Percentiles rank a stretch among this genome's conserved stretches.
These are phyloP conservation scores for Procambarus clarkii DNA, from an alignment of 1,140 invertebrate species.

Conservation along the genomic window DNA sequence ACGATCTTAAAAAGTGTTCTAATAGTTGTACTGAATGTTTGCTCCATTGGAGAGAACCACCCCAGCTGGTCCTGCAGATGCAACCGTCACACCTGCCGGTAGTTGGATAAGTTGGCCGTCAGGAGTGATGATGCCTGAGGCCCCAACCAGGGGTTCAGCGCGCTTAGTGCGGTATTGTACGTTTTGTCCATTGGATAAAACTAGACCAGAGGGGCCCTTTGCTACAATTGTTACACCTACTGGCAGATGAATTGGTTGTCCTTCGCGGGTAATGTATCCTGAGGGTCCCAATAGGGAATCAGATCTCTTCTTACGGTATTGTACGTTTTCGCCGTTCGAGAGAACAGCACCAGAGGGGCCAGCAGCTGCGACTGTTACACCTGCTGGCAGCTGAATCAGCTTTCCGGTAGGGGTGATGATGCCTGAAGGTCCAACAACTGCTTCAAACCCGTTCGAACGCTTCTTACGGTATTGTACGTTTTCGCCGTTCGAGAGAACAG, in stretches of 20 bases:
- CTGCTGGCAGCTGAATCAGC: slow-evolving; percentile 22
- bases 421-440: neutral
- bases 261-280: slow-evolving; percentile 3
- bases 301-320: slow-evolving; percentile 8
- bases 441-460: neutral
- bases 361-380: slow-evolving; percentile 6
- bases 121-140: slow-evolving; percentile 6
- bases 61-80: slow-evolving; percentile 13
- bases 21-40: slow-evolving; percentile 32
- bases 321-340: slow-evolving; percentile 5
- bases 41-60: slow-evolving; percentile 49
- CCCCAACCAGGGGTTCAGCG: neutral
- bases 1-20: too few relatives aligned
- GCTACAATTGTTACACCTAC: neutral
- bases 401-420: slow-evolving; percentile 24
- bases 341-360: slow-evolving; percentile 24
- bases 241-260: neutral
- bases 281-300: neutral
- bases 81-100: slow-evolving; percentile 22
- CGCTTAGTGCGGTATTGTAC: slow-evolving; percentile 22
- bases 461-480: slow-evolving; percentile 32
- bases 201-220: neutral
- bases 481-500: slow-evolving; percentile 43
- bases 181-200: neutral
- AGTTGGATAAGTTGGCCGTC: slow-evolving; percentile 38